Evolutionary conservation across 2,888 invertebrate species (phyloP).

Genomic region (Orchesellides sinensis): DNA sequence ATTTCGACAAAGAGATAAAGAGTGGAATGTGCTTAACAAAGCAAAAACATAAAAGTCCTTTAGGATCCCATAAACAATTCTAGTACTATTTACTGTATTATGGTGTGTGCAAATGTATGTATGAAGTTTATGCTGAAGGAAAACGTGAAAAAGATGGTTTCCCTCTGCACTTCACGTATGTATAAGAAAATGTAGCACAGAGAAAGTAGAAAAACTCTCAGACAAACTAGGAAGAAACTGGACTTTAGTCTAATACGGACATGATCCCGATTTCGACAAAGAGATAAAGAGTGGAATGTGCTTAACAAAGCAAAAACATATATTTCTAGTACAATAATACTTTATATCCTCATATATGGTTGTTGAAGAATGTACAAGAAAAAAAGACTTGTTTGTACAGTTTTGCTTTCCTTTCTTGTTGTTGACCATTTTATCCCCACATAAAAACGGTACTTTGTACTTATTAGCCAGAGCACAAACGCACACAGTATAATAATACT

Average conservation of each 20-base stretch:
- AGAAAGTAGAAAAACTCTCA: not conserved
- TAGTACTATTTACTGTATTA: not conserved
- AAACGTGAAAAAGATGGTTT: not conserved
- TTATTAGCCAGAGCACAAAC: slow-evolving; percentile 19
- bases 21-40: slow-evolving; percentile 42
- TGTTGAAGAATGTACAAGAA: not conserved
- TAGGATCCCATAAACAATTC: slow-evolving; percentile 17
- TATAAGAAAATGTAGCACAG: not conserved
- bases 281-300: slow-evolving; percentile 41
- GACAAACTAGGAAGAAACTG: not conserved
- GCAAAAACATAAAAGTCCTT: slow-evolving; percentile 26
- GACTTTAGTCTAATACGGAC: slow-evolving; percentile 13
- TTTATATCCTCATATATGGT: not conserved
- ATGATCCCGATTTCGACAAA: not conserved
- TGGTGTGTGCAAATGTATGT: no score
- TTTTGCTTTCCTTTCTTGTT: not conserved
- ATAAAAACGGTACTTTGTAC: slow-evolving; percentile 48
- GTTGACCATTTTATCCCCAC: slow-evolving; percentile 30
- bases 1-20: slow-evolving; percentile 16
- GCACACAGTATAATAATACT: not conserved
- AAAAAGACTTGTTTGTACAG: not conserved
- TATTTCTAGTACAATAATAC: not conserved
- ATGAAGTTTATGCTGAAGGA: no score
- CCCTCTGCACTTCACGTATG: not conserved
- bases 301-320: slow-evolving; percentile 38